These are phyloP conservation scores for Sebastes alutus DNA, from an alignment of 2,797 vertebrate genomes.

Conservation along the genomic window DNA sequence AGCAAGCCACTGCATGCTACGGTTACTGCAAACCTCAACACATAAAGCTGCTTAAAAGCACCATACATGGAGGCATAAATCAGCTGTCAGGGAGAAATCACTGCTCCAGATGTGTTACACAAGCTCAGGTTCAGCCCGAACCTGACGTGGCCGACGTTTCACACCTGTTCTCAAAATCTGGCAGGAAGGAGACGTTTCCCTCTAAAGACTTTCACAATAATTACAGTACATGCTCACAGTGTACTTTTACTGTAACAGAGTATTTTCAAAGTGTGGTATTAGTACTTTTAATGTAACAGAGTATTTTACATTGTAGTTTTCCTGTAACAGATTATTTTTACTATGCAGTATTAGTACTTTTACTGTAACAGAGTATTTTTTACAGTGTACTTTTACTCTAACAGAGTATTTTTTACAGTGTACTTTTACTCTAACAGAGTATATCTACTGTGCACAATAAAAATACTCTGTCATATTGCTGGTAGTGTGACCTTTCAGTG, in stretches of 20 bases:
- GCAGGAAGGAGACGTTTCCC: not conserved
- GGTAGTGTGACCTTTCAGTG: slow-evolving; percentile 5
- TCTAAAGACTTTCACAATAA: slow-evolving; percentile 27
- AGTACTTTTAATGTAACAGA: no score
- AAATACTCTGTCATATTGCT: not conserved
- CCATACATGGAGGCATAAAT: slow-evolving; percentile 41
- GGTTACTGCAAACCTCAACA: not conserved
- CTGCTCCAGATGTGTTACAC: slow-evolving; percentile 33
- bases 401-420: no score
- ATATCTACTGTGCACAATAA: no score
- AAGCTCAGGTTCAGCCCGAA: not conserved
- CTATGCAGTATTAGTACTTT: no score
- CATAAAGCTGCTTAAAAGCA: slow-evolving; percentile 8
- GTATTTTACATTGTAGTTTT: no score
- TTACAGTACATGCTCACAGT: slow-evolving; percentile 8
- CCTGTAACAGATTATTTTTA: no score
- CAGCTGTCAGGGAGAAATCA: slow-evolving; percentile 48
- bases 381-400: no score
- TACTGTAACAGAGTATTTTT: no score
- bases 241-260: no score
- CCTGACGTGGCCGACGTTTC: not conserved
- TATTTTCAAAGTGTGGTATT: no score
- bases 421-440: no score
- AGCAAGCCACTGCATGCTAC: slow-evolving; percentile 35
- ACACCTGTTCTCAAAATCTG: slow-evolving; percentile 28